Conservation (phyloP, 1,140 invertebrate genomes). For the Caenorhabditis elegans region WBcel235 BX284602.5:6623501-6624000, state of each 20-base stretch:
- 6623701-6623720: no score
- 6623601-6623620: constrained; percentile 20
- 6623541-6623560: neutral
- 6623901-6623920: neutral
- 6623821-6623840: constrained; percentile 20
- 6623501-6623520: neutral
- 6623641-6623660: constrained; percentile 1
- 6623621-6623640: neutral
- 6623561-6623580: neutral
- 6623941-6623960: constrained; percentile 12
- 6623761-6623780: no score
- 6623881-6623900: neutral
- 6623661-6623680: no score
- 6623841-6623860: neutral
- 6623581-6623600: neutral
- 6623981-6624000: neutral
- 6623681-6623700: no score
- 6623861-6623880: constrained; percentile 6
- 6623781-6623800: neutral
- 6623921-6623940: neutral
- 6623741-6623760: no score
- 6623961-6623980: neutral
- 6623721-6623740: no score
- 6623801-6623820: constrained; percentile 6
- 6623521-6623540: neutral